Base-by-base conservation (phyloP, 2,113 vertebrate genomes). In the Grallaria varia region DNA sequence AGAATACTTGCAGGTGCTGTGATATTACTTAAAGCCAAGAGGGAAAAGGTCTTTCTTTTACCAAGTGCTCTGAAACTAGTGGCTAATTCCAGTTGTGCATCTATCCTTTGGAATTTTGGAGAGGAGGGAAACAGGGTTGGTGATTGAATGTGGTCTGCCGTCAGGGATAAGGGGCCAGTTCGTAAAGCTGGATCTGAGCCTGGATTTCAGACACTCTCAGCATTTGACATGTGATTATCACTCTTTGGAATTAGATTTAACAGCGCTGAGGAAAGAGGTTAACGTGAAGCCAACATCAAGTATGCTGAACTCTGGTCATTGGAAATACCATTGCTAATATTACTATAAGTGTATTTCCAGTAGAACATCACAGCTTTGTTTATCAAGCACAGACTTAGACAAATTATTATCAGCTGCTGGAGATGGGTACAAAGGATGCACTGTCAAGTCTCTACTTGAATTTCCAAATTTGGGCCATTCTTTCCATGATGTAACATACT, bases 401-500 rank as follows among this genome's bases (percentile, higher is more conserved):
- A 95, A 96, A 92, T 95, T 81, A 60, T 90, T 96, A 94, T 95
- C 94, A 97, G 91, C 94, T 97, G 95, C 93, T 91, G n/a, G 84
- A 82, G 86, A 95, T 78, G 91, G 79, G 83, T 93, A 80, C 86
- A 93, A 96, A 97, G 95, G 82, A 88, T 90, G 75, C 58, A 24
- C 86, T 96, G 73, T 96, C 93, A 95, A 64, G 80, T 62, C 58
- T 87, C 76, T 89, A 49, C 74, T 91, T 91, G 25, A 82, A 50
- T 84, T 89, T 92, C 93, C 87, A 93, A 82, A 94, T 76, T 71
- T 88, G 83, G 88, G 59, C 71, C 52, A 13, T 73, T 89, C 77
- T 95, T 97, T 95, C 93, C 94, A 75, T 95, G 80, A 89, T 87
- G 84, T 68, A 81, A 82, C 52, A 10, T 30, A 10, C 14, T 84